Percentiles rank a stretch among this genome's conserved stretches.
phyloP scores from a whole-genome alignment of 2,113 vertebrate genomes.

The Platichthys stellatus region DNA sequence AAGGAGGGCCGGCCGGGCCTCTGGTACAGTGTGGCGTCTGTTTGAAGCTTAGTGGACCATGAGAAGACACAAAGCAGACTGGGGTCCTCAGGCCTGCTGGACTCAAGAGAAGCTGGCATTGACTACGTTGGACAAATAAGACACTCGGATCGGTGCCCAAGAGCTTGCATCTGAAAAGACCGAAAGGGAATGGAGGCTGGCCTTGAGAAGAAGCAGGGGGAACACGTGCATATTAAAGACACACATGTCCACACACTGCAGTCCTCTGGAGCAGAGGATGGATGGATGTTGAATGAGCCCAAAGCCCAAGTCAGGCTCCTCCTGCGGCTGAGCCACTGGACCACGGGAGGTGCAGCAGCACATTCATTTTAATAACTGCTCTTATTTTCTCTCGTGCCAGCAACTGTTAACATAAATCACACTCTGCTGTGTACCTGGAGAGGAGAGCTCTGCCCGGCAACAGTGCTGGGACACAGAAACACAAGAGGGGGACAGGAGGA shows the following conservation, averaged over 20 bases:
- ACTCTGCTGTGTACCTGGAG: slow-evolving; percentile 63
- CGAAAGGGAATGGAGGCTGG: slow-evolving; percentile 54
- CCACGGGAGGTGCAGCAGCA: slow-evolving; percentile 62
- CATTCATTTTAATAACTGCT: slow-evolving; percentile 76
- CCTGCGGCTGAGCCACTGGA: slow-evolving; percentile 34
- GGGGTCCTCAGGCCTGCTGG: slow-evolving; percentile 56
- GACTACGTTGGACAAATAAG: slow-evolving; percentile 49
- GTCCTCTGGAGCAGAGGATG: slow-evolving; percentile 26
- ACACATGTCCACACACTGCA: slow-evolving; percentile 33
- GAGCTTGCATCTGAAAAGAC: slow-evolving; percentile 55
- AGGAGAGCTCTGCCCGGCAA: slow-evolving; percentile 38
- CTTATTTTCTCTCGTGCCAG: slow-evolving; percentile 74
- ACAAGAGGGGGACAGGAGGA: no score
- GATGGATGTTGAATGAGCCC: slow-evolving; percentile 46
- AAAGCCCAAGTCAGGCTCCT: slow-evolving; percentile 16
- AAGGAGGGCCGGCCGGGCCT: slow-evolving; percentile 22
- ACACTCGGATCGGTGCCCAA: slow-evolving; percentile 62
- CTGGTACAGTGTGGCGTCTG: slow-evolving; percentile 64
- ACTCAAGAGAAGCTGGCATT: slow-evolving; percentile 62
- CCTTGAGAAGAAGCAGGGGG: slow-evolving; percentile 48
- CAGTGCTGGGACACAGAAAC: not conserved
- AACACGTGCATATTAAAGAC: slow-evolving; percentile 43
- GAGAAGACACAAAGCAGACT: slow-evolving; percentile 69
- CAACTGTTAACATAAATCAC: slow-evolving; percentile 70
- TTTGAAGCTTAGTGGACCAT: slow-evolving; percentile 66